These are phyloP conservation scores for Eretmodus cyanostictus DNA, from an alignment of 2,113 vertebrate genomes.

Conservation along the genomic window DNA sequence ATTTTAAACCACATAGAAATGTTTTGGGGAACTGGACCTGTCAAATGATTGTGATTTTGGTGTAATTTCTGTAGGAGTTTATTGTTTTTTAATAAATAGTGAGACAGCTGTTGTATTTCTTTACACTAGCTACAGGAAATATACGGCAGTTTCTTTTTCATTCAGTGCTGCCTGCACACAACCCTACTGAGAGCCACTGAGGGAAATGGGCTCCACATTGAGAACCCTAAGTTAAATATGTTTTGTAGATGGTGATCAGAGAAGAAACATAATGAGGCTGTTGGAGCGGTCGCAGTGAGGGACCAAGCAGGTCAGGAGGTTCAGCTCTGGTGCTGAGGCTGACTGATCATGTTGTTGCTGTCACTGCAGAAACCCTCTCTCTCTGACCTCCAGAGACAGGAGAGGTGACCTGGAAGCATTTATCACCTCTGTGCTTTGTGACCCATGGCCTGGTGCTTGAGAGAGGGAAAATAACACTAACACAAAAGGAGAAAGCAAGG, in stretches of 20 bases:
- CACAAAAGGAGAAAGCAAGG: neutral
- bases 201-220: neutral
- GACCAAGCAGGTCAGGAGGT: slow-evolving; percentile 1
- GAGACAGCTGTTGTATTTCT: neutral
- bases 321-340: slow-evolving; percentile 23
- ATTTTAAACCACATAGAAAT: neutral
- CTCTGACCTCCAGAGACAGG: slow-evolving; percentile 38
- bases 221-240: neutral
- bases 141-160: neutral
- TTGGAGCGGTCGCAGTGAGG: neutral
- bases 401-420: slow-evolving; percentile 65
- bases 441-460: slow-evolving; percentile 25
- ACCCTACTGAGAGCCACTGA: neutral
- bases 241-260: neutral
- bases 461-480: neutral
- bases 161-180: neutral
- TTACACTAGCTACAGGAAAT: neutral
- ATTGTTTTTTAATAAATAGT: neutral
- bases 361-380: slow-evolving; percentile 37
- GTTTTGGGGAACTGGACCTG: neutral
- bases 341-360: slow-evolving; percentile 56
- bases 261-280: neutral
- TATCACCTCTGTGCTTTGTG: slow-evolving; percentile 53
- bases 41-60: neutral
- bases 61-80: neutral